These are phyloP conservation scores for Diadema setosum DNA, from an alignment of 35 echinoderm and acorn worm species.

Conservation along the genomic window DNA sequence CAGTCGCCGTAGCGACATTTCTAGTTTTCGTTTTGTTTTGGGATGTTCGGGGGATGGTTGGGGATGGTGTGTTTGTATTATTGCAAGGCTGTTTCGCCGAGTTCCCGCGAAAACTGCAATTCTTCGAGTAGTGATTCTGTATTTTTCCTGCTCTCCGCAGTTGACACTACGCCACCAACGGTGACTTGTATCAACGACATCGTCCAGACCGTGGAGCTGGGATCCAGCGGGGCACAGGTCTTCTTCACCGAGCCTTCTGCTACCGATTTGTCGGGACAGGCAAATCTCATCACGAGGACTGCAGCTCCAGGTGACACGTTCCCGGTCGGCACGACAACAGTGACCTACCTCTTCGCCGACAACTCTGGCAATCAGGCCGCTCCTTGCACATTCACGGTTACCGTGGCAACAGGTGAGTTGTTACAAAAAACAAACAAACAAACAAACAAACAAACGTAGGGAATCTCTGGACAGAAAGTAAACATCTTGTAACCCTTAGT, in stretches of 20 bases:
- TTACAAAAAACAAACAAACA: too few species aligned
- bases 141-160: neutral
- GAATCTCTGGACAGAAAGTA: too few species aligned
- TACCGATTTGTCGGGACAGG: neutral
- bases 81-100: neutral
- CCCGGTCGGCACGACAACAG: slow-evolving; percentile 19
- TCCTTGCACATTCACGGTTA: slow-evolving; percentile 28
- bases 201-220: neutral
- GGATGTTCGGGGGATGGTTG: neutral
- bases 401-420: slow-evolving; percentile 1
- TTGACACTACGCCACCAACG: slow-evolving; percentile 25
- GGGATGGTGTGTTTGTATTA: neutral
- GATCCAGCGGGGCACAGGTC: neutral
- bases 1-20: too few species aligned
- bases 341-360: slow-evolving; percentile 34
- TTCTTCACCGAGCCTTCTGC: slow-evolving; percentile 16
- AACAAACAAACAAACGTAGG: too few species aligned
- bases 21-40: too few species aligned
- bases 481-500: too few species aligned
- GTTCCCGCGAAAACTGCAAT: neutral
- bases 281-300: neutral
- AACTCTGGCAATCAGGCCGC: neutral
- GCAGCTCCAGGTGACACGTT: neutral
- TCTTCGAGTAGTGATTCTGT: neutral
- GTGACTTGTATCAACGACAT: neutral